Evolutionary conservation across 2,888 invertebrate species (phyloP).

Genomic region (Xylocampa areola): DNA sequence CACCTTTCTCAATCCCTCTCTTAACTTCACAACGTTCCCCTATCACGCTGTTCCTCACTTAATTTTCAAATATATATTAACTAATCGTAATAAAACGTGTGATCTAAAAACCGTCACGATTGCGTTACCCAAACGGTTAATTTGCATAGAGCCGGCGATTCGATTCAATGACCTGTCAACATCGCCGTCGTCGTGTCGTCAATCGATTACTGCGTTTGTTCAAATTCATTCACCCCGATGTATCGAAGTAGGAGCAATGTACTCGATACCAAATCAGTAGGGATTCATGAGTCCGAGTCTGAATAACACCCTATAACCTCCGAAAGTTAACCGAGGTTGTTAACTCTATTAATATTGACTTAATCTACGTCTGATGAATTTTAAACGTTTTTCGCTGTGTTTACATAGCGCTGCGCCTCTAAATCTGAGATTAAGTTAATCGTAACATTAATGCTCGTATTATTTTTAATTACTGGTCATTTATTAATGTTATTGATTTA

Average conservation of each 20-base stretch:
- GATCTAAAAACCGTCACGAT: slow-evolving; percentile 48
- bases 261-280: slow-evolving; percentile 44
- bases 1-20: too few relatives aligned
- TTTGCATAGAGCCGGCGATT: slow-evolving; percentile 46
- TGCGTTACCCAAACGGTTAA: slow-evolving; percentile 42
- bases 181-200: slow-evolving; percentile 36
- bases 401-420: slow-evolving; percentile 14
- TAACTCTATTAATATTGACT: slow-evolving; percentile 35
- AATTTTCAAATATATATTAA: too few relatives aligned
- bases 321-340: slow-evolving; percentile 36
- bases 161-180: slow-evolving; percentile 61
- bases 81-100: slow-evolving; percentile 30
- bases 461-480: slow-evolving; percentile 24
- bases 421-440: slow-evolving; percentile 15
- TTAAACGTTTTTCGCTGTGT: slow-evolving; percentile 22
- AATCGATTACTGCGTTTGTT: slow-evolving; percentile 64
- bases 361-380: slow-evolving; percentile 17
- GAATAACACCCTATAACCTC: slow-evolving; percentile 43
- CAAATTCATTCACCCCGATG: slow-evolving; percentile 64
- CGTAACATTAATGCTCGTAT: background rate
- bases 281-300: slow-evolving; percentile 28
- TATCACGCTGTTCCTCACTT: too few relatives aligned
- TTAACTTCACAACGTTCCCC: too few relatives aligned
- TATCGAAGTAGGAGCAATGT: slow-evolving; percentile 46
- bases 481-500: slow-evolving; percentile 4